Base-by-base conservation (phyloP, 2,797 vertebrate species). In the Lacerta bilineata region DNA sequence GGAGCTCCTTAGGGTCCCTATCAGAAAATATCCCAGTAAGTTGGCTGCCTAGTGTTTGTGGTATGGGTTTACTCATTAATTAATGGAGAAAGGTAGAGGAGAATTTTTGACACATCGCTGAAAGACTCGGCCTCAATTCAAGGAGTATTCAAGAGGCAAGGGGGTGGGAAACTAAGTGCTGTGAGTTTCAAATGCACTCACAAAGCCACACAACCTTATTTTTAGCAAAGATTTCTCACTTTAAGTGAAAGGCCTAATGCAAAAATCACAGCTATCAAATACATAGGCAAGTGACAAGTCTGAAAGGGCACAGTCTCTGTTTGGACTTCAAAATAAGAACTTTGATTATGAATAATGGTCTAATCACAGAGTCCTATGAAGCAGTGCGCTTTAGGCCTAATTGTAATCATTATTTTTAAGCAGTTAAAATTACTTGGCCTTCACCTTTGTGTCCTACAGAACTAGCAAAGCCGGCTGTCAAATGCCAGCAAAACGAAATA, bases 321-420 rank as follows among this genome's bases (percentile, higher is more conserved):
- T 64, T 86, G 41, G 20, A 50, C 36, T 89, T 82, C 66, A 77
- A 77, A 90, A 33, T 85, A 87, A 90, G 86, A 89, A 0, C 43
- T 87, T 84, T 89, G 78, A 89, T 90, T 74, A 85, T 85, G 87
- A 89, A 86, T 89, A 89, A 89, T 89, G 33, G 46, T 5, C 0
- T 93, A 90, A 91, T 91, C 64, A 91, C 27, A 27, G 88, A 36
- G 77, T 39, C 9, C 8, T 74, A 43, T 1, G 8, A 80, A 86
- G 5, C 23, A 83, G 39, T 8, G 64, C 5, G 88, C 80, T 55
- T 41, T 85, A 71, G 89, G 72, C 36, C 86, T 86, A 91, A 90
- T 91, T 69, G 64, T 87, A 36, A 75, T 9, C 84, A 86, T 89
- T 83, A n/a, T 89, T 85, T 86, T 69, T 91, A 90, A 86, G 9